phyloP scores from a whole-genome alignment of 2,113 vertebrate species.

The Antechinus stuartii region DNA sequence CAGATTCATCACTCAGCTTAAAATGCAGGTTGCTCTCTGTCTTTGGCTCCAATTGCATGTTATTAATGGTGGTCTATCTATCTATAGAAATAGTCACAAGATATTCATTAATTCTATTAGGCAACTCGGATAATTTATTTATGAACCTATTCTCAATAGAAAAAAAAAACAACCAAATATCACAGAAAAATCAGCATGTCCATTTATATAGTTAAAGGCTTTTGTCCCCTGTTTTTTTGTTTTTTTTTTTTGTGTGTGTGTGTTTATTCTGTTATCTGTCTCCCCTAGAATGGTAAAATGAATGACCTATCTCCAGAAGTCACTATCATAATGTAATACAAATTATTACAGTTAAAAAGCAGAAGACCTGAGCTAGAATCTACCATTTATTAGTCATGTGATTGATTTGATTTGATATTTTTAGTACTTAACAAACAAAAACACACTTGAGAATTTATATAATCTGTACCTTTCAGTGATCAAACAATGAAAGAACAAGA shows the following conservation, averaged over 20 bases:
- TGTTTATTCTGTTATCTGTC: background rate
- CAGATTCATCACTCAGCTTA: background rate
- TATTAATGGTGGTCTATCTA: slow-evolving; percentile 24
- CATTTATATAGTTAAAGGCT: background rate
- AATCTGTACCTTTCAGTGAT: background rate
- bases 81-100: background rate
- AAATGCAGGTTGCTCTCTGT: background rate
- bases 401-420: background rate
- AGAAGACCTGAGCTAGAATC: background rate
- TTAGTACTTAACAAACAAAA: background rate
- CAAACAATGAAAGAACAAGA: background rate
- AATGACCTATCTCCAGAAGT: background rate
- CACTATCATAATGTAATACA: background rate
- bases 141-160: background rate
- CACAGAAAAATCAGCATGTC: background rate
- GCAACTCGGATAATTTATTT: background rate
- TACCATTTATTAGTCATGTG: background rate
- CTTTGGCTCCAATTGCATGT: slow-evolving; percentile 9
- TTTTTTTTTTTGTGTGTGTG: background rate
- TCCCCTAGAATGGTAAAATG: background rate
- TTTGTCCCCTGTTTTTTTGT: background rate
- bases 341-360: background rate
- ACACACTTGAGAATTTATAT: background rate
- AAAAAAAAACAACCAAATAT: background rate
- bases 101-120: background rate